These are phyloP conservation scores for Idaea straminata DNA, from an alignment of 2,888 invertebrate genomes.

Conservation along the genomic window DNA sequence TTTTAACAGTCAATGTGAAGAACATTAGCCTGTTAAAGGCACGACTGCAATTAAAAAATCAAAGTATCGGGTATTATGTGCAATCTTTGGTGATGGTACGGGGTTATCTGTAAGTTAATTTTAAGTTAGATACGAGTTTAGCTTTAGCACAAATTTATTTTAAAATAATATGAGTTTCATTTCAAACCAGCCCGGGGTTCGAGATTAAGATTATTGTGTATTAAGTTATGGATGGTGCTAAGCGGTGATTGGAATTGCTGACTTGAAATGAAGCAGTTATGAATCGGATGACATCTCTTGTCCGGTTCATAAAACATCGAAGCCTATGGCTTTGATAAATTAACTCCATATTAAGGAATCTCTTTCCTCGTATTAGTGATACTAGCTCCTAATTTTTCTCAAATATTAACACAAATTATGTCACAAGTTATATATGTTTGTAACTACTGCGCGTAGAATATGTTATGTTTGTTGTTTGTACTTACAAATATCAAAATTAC, in stretches of 20 bases:
- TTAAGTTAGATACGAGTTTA: slow-evolving; percentile 54
- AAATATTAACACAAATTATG: slow-evolving; percentile 74
- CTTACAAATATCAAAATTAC: slow-evolving; percentile 64
- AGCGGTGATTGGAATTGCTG: slow-evolving; percentile 49
- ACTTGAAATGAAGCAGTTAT: slow-evolving; percentile 73
- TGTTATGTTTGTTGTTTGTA: slow-evolving; percentile 78
- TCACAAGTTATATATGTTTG: slow-evolving; percentile 70
- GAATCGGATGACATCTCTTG: slow-evolving; percentile 74
- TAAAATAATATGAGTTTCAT: slow-evolving; percentile 63
- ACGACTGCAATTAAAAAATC: slow-evolving; percentile 79
- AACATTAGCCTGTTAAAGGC: slow-evolving; percentile 60
- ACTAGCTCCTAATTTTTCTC: slow-evolving; percentile 77
- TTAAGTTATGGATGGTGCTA: slow-evolving; percentile 60
- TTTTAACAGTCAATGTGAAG: slow-evolving; percentile 71
- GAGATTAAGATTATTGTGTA: slow-evolving; percentile 36
- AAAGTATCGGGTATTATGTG: slow-evolving; percentile 91
- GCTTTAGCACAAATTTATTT: slow-evolving; percentile 49
- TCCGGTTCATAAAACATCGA: slow-evolving; percentile 65
- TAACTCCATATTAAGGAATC: slow-evolving; percentile 68
- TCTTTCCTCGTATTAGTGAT: slow-evolving; percentile 79
- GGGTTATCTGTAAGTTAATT: slow-evolving; percentile 66
- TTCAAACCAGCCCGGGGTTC: slow-evolving; percentile 65
- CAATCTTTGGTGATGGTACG: slow-evolving; percentile 88
- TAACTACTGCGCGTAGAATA: slow-evolving; percentile 66
- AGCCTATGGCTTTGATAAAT: slow-evolving; percentile 44